Evolutionary conservation across 2,888 invertebrate species (phyloP), one percentile per base, ranked within the genome.

Genomic region (Drosophila pseudotakahashii): DNA sequence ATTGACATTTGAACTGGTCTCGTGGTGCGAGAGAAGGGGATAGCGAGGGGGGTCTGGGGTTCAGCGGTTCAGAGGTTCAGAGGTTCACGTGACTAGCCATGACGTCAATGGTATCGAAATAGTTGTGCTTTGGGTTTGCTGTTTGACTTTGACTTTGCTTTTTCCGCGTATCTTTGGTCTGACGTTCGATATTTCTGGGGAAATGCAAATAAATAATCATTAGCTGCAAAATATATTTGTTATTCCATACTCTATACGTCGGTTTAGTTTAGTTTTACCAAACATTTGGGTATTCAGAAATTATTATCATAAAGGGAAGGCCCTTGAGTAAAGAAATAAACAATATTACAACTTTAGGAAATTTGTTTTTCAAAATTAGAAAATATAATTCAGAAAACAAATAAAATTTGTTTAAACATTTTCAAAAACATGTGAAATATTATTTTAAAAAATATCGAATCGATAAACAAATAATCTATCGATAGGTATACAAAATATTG

Each of bases 151-250:
- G 41, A 30, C 39, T 60, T 42, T 34, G 41, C 42, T 36, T 44
- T 13, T 19, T 11, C n/a, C 26, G 11, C 44, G 44, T 55, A 45
- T 13, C 13, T 55, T 19, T 37, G 26, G 6, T 11, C 14, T 36
- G 26, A 14, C 34, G 34, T 36, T 79, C 57, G 59, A 53, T 64
- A 50, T 64, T 75, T 73, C 69, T 58, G 55, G 60, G 58, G 54
- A 79, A 79, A 79, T 81, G 77, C 69, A 81, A 76, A 79, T 78
- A 71, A 81, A 66, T 66, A 75, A 73, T 73, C 66, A 64, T 48
- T 48, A 13, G 48, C 48, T 48, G 48, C 48, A 11, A 52, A 19
- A 41, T 5, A 19, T n/a, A 52, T 52, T 26, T 7, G 37, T 14
- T 16, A 13, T 48, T 48, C 13, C 7, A 13, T 16, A 4, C 32